A percentile compares a stretch with the other conserved stretches of the same genome.
phyloP scores from a whole-genome alignment of 1,140 invertebrate species.

The Eriosoma lanigerum region DNA sequence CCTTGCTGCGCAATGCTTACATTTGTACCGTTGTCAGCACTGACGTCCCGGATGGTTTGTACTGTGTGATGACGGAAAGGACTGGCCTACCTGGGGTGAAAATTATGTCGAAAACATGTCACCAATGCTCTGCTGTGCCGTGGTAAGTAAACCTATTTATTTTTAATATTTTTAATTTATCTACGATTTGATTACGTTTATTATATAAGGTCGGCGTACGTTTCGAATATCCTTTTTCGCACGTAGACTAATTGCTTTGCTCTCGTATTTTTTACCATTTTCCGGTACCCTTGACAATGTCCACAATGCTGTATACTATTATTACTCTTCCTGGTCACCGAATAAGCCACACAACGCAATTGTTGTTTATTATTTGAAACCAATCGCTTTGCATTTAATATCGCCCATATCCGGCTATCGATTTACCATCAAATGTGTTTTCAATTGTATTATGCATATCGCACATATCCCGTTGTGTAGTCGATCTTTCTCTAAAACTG shows the following conservation, averaged over 20 bases:
- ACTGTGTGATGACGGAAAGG: neutral
- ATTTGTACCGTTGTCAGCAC: slow-evolving; percentile 2
- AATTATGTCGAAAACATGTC: slow-evolving; percentile 48
- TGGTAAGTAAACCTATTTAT: slow-evolving; percentile 29
- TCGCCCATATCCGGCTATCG: too few relatives aligned
- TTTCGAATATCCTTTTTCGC: too few relatives aligned
- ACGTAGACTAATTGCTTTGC: too few relatives aligned
- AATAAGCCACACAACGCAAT: too few relatives aligned
- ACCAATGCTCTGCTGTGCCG: slow-evolving; percentile 51
- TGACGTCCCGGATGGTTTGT: neutral
- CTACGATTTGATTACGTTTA: neutral
- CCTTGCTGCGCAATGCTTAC: too few relatives aligned
- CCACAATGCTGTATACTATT: neutral
- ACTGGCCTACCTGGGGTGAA: slow-evolving; percentile 13
- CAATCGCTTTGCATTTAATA: too few relatives aligned
- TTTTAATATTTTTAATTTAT: neutral
- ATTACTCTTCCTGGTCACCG: neutral
- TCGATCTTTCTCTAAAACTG: too few relatives aligned
- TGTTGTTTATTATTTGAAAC: too few relatives aligned
- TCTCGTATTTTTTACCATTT: neutral
- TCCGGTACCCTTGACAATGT: slow-evolving; percentile 22
- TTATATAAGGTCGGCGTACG: neutral
- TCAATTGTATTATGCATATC: too few relatives aligned
- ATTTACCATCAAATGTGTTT: too few relatives aligned
- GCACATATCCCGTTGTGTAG: too few relatives aligned